phyloP scores from a whole-genome alignment of 1,140 invertebrate genomes.

The Zophobas atratus region DNA sequence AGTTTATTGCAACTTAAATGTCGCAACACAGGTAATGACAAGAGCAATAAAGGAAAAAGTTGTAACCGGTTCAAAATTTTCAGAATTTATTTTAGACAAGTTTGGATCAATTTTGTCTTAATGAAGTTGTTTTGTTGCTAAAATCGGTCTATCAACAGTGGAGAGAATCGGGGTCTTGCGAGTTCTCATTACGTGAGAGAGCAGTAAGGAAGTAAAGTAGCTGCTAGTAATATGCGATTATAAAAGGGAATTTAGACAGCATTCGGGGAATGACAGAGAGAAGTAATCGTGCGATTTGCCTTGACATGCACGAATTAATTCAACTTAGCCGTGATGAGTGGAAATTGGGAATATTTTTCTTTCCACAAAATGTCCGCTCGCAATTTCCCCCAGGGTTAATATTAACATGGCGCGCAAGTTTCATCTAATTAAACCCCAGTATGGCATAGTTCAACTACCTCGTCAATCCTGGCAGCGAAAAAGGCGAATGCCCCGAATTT shows the following conservation, averaged over 20 bases:
- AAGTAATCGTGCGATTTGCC: constrained; percentile 47
- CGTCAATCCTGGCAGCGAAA: constrained; percentile 45
- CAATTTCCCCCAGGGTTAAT: constrained; percentile 61
- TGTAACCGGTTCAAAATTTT: too few species aligned
- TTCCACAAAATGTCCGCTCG: constrained; percentile 59
- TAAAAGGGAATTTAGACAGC: constrained; percentile 29
- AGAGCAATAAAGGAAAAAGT: too few species aligned
- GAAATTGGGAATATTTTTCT: constrained; percentile 61
- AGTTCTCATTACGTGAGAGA: constrained; percentile 22
- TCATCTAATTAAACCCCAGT: constrained; percentile 58
- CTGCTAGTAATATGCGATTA: constrained; percentile 1
- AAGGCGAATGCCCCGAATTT: constrained; percentile 9
- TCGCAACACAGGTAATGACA: too few species aligned
- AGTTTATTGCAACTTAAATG: too few species aligned
- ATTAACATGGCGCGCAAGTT: constrained; percentile 57
- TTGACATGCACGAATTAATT: constrained; percentile 58
- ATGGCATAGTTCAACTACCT: constrained; percentile 53
- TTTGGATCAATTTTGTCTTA: too few species aligned
- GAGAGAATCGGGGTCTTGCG: not conserved
- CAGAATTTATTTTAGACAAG: too few species aligned
- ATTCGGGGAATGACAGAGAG: constrained; percentile 37
- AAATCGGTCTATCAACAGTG: too few species aligned
- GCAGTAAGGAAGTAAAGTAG: constrained; percentile 37
- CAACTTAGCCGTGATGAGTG: constrained; percentile 58
- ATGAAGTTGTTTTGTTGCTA: too few species aligned